Evolutionary conservation across 2,888 invertebrate species (phyloP), one percentile per base, ranked within the genome.

Genomic region (Drosophila histrio): DNA sequence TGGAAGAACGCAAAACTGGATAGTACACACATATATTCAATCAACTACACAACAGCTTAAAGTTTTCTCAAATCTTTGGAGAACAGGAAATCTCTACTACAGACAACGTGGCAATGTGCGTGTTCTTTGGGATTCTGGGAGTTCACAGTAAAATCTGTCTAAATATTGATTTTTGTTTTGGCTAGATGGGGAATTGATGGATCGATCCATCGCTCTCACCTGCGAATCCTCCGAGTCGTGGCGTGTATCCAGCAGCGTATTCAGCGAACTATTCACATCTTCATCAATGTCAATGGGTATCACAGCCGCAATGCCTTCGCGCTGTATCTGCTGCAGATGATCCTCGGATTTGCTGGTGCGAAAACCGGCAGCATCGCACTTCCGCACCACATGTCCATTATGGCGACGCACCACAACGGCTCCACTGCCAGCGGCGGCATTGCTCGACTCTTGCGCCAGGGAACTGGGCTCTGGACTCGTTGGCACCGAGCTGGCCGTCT

Each of bases 291-390:
- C 97, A 87, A 97, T 97, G 78, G 96, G 96, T 85, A 92, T 91
- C 76, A 97, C 97, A 70, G 97, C 95, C 89, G 96, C 96, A 92
- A 97, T 94, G 81, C 92, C 92, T 74, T 92, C 92, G 57, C 92
- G 91, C 77, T 92, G 92, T 69, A 91, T 88, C 72, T 94, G 94
- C 92, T 97, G 97, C 73, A 98, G 92, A 91, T 97, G 97, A 92
- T 98, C 97, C 92, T 98, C 98, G 9, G 97, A 97, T 88, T 97
- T 95, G 85, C 97, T 97, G 26, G 97, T 97, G 65, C 97, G 94
- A 43, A 97, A 97, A 75, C 95, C 95, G 81, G 94, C 94, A 61
- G 93, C 93, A 85, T 94, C 94, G 82, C 91, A 90, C 83, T 91
- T 92, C 67, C 92, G 88, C 73, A 92, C 90, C 69, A 90, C 93